Evolutionary conservation across 1,140 invertebrate genomes (phyloP).

Genomic region (Cataglyphis hispanica): DNA sequence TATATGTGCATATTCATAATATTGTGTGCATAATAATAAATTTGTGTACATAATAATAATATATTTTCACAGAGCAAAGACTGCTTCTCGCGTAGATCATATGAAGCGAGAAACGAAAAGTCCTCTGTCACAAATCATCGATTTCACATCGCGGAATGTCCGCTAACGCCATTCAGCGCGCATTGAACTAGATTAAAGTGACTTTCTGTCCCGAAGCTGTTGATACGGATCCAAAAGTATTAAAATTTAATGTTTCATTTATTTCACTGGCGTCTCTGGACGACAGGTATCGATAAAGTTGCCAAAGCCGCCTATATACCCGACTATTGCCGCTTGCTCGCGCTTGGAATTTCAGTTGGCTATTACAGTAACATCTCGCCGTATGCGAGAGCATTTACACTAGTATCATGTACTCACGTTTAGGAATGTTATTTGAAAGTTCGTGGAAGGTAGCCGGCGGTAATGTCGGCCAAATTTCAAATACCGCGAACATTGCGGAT

Average conservation of each 20-base stretch:
- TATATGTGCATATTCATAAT: too few relatives aligned
- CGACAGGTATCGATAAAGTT: constrained; percentile 52
- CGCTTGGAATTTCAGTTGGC: constrained; percentile 58
- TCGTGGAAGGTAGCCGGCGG: constrained; percentile 37
- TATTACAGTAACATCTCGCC: constrained; percentile 22
- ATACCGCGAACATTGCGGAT: constrained; percentile 29
- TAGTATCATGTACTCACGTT: constrained; percentile 46
- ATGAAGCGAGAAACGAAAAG: not conserved
- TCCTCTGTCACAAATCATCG: not conserved
- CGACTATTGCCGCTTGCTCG: not conserved
- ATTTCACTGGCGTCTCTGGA: constrained; percentile 43
- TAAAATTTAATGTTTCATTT: constrained; percentile 73
- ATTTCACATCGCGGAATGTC: constrained; percentile 11
- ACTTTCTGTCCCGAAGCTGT: constrained; percentile 38
- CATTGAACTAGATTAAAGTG: constrained; percentile 27
- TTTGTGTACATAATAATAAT: not conserved
- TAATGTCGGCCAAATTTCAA: constrained; percentile 55
- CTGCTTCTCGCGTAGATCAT: not conserved
- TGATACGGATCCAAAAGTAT: constrained; percentile 64
- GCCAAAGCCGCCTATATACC: constrained; percentile 21
- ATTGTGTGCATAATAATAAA: too few relatives aligned
- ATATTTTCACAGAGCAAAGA: not conserved
- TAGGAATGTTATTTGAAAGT: constrained; percentile 62
- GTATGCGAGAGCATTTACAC: constrained; percentile 36
- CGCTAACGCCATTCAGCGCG: constrained; percentile 3